Conservation (phyloP, 2,797 vertebrate species). For the Peromyscus eremicus region DNA sequence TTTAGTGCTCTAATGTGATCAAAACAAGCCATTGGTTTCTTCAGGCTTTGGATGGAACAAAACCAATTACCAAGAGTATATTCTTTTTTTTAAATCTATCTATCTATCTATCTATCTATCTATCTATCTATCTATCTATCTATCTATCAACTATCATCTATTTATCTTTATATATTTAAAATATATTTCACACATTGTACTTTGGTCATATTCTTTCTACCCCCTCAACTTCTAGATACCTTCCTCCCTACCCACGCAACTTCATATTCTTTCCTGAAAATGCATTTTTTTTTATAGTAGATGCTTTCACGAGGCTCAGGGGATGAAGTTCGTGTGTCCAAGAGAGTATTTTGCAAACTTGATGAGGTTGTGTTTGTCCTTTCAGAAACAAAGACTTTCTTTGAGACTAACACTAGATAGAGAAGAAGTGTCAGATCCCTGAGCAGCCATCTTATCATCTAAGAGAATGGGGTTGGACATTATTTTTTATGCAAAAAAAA, state of each 20-base stretch:
- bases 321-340: not conserved
- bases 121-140: too few relatives aligned
- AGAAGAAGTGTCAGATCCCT: not conserved
- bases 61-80: conserved; percentile 2
- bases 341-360: conserved; percentile 1
- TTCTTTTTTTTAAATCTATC: not conserved
- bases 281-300: not conserved
- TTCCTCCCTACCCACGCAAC: not conserved
- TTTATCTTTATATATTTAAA: not conserved
- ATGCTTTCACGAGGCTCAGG: not conserved
- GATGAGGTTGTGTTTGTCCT: not conserved
- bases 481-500: not conserved
- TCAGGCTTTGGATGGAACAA: not conserved
- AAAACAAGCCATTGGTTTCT: not conserved
- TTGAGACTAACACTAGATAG: conserved; percentile 20
- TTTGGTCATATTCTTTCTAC: not conserved
- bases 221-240: too few relatives aligned
- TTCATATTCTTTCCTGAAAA: not conserved
- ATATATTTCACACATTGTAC: not conserved
- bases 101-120: too few relatives aligned
- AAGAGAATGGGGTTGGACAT: not conserved
- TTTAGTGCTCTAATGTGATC: not conserved
- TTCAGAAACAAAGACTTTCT: conserved; percentile 34
- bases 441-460: not conserved
- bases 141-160: too few relatives aligned